Base-by-base conservation (phyloP, 2,888 invertebrate genomes). In the Leistus spinibarbis region DNA sequence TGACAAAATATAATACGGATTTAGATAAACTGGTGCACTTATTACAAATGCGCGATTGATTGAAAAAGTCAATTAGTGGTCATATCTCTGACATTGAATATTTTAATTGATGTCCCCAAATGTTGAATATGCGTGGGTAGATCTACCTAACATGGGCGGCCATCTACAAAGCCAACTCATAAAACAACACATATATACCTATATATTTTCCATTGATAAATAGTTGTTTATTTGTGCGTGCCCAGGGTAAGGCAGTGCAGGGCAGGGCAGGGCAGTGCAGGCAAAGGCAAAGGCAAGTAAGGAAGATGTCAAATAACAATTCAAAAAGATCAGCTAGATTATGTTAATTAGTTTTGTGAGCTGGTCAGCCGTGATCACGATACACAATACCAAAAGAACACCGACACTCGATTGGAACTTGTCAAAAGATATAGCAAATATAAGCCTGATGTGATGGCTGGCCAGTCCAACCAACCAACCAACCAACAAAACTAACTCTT, bases 221-320 rank as follows among this genome's bases (percentile, higher is more conserved):
- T 54, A 16, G 13, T 17, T 54, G 13, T 54, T 13, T 54, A 16
- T 16, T 54, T 54, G 17, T 54, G 54, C 17, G 13, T 54, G 13
- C 2, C 54, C 54, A 16, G 13, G n/a, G n/a, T n/a, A n/a, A n/a
- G n/a, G n/a, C n/a, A n/a, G n/a, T n/a, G n/a, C n/a, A n/a, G n/a
- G n/a, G n/a, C n/a, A n/a, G n/a, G n/a, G n/a, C n/a, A n/a, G n/a
- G n/a, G n/a, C n/a, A n/a, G n/a, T n/a, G n/a, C n/a, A n/a, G n/a
- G n/a, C n/a, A n/a, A n/a, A n/a, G n/a, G 7, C 60, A 60, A 20
- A 73, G 20, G 73, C 73, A 67, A 73, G 73, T 73, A 73, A 73
- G 73, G 54, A 73, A 73, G 73, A 73, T 73, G 73, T 73, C 73
- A 73, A 73, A 73, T 73, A 73, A 73, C 73, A 73, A 73, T 73